These are phyloP conservation scores for Varroa destructor DNA, from an alignment of 1,140 invertebrate genomes.

Conservation along the genomic window DNA sequence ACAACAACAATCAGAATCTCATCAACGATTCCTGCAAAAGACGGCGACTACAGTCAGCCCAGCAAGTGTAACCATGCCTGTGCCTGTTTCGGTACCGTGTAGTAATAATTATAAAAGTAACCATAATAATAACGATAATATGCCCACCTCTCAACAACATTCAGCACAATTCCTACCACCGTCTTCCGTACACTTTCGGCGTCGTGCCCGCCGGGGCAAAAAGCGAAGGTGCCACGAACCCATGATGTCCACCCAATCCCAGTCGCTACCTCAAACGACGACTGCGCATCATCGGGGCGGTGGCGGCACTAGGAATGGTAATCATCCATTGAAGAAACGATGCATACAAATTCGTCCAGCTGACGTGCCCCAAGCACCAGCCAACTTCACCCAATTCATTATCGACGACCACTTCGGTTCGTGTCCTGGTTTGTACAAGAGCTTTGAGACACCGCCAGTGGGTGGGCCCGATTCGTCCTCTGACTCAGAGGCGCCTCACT, in stretches of 20 bases:
- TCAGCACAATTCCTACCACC: background rate
- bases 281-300: background rate
- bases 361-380: constrained; percentile 4
- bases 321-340: constrained; percentile 7
- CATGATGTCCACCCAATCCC: too few species aligned
- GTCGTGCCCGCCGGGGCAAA: constrained; percentile 6
- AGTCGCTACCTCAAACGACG: too few species aligned
- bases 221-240: constrained; percentile 18
- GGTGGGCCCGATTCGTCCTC: background rate
- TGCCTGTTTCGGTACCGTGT: background rate
- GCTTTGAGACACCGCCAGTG: constrained; percentile 17
- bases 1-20: too few species aligned
- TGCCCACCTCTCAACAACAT: background rate
- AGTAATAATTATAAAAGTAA: background rate
- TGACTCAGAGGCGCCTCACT: constrained; percentile 16
- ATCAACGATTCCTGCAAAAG: too few species aligned
- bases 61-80: background rate
- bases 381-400: constrained; percentile 25
- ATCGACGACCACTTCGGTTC: constrained; percentile 22
- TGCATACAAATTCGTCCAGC: constrained; percentile 19
- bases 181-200: background rate
- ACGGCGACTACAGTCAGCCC: background rate
- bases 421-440: constrained; percentile 15
- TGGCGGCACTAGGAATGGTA: background rate
- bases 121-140: background rate